Evolutionary conservation across 2,888 invertebrate genomes (phyloP), one percentile per base, ranked within the genome.

Genomic region (Carterocephalus palaemon): DNA sequence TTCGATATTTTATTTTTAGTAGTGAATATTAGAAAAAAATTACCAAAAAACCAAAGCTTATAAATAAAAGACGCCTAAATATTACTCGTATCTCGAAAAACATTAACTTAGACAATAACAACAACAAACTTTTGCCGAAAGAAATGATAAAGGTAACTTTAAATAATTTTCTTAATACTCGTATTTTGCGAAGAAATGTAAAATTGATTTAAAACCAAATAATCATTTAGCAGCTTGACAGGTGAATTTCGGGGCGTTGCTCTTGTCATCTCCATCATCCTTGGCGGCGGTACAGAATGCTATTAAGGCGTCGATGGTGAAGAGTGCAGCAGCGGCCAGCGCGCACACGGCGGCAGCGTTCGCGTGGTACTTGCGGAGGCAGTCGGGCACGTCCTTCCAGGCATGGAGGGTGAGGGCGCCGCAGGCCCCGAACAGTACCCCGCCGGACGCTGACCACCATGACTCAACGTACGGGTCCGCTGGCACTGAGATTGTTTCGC

Each of bases 391-490:
- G 29, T 71, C 71, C 5, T 63, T 66, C 85, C 85, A 85, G n/a
- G 58, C 49, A 33, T 60, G 59, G 16, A 84, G 52, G 0, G 77
- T 78, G n/a, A 78, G 54, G 1, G 62, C 71, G 1, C 78, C 85
- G 47, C 80, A 75, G 0, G 71, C 62, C 0, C 64, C 84, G 57
- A 71, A 83, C 12, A 84, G 52, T 4, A 58, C 54, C 3, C 68
- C 70, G n/a, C 83, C 85, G 3, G 59, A 54, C 1, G 72, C 72
- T 0, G 81, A 80, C 85, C 84, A 86, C 81, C 81, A 83, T 38
- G 77, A 76, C 55, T 79, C 82, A n/a, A 85, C 62, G 59, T 81
- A 84, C 24, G 80, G 70, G 55, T 85, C 85, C 34, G 84, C 75
- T 45, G 76, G 68, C 51, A 78, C 77, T 29, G 83, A 82, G 41